Evolutionary conservation across 2,113 vertebrate species (phyloP).

Genomic region (Serilophus lunatus): DNA sequence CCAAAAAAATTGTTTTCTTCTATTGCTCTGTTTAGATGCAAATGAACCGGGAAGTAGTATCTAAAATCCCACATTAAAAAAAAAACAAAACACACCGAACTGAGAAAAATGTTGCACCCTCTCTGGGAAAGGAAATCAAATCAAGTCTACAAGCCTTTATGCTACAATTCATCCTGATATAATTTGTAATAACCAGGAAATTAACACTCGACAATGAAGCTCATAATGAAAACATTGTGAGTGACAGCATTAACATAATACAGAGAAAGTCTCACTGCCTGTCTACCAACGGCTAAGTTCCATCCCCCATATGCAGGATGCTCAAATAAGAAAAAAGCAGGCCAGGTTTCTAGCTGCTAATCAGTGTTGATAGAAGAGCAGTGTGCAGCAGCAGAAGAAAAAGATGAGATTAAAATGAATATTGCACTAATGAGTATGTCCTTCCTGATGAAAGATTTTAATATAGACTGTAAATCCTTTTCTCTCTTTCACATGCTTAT

Average conservation of each 20-base stretch:
- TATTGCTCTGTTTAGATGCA: background rate
- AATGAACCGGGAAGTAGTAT: background rate
- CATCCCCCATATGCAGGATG: background rate
- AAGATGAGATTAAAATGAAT: constrained; percentile 52
- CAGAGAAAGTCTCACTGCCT: background rate
- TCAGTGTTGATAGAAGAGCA: constrained; percentile 21
- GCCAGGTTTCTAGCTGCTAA: constrained; percentile 22
- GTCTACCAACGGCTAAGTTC: background rate
- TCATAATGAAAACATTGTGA: constrained; percentile 40
- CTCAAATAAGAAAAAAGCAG: background rate
- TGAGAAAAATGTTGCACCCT: background rate
- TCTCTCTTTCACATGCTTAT: background rate
- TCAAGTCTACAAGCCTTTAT: constrained; percentile 7
- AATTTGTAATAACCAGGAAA: constrained; percentile 30
- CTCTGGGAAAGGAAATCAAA: constrained; percentile 16
- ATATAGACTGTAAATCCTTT: background rate
- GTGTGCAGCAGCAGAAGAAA: constrained; percentile 23
- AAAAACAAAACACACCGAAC: background rate
- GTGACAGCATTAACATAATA: constrained; percentile 1
- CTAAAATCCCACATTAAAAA: background rate
- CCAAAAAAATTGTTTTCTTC: background rate
- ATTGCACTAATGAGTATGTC: constrained; percentile 47
- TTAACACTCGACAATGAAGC: constrained; percentile 34
- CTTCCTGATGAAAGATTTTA: constrained; percentile 46
- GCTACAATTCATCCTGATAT: background rate